These are phyloP conservation scores for Paratilapia polleni DNA, from an alignment of 2,113 vertebrate genomes.

Conservation along the genomic window DNA sequence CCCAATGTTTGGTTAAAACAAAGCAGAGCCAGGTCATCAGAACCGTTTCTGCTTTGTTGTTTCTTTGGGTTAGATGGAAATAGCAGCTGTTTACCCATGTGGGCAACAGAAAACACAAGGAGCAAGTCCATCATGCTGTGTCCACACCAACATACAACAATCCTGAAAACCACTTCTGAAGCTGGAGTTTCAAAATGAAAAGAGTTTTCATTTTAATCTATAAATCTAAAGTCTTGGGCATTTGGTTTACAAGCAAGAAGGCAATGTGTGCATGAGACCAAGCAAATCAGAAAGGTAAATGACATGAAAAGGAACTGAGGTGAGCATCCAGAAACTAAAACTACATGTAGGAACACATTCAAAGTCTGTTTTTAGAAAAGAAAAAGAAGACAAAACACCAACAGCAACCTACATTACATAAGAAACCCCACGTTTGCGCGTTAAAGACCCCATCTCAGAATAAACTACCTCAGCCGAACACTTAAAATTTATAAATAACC, in stretches of 20 bases:
- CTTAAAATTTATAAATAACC: neutral
- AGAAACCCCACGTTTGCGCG: neutral
- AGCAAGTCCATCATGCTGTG: neutral
- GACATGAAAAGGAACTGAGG: neutral
- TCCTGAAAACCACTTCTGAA: neutral
- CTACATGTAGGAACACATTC: neutral
- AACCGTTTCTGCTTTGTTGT: neutral
- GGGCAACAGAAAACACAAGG: neutral
- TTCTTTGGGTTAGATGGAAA: conserved; percentile 10
- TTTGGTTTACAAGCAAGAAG: neutral
- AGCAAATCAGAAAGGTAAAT: no score
- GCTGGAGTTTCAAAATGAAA: no score
- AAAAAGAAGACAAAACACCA: neutral
- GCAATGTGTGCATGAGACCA: neutral
- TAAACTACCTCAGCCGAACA: neutral
- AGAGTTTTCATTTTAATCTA: neutral
- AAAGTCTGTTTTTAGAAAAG: neutral
- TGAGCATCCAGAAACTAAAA: neutral
- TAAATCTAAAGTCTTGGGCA: neutral
- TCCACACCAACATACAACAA: neutral
- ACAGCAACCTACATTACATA: neutral
- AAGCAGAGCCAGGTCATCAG: neutral
- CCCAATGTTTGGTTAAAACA: neutral
- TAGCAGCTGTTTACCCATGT: conserved; percentile 33
- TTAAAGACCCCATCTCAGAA: neutral